These are phyloP conservation scores for Cheirogaleus medius DNA, from an alignment of 2,113 vertebrate species.

Conservation along the genomic window DNA sequence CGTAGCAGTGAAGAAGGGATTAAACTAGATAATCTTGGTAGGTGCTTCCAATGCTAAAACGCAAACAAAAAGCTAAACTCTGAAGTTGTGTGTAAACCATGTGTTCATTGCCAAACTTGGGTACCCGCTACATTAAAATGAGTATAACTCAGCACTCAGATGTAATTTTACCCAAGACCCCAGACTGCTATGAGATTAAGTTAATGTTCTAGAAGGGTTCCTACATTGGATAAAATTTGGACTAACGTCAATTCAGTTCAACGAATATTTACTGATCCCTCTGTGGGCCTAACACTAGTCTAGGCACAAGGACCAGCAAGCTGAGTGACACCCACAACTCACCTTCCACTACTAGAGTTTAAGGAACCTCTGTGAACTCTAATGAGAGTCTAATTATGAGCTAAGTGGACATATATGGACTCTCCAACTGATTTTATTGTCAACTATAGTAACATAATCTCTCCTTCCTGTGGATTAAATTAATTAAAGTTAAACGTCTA, in stretches of 20 bases:
- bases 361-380: neutral
- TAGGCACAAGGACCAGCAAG: neutral
- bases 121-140: conserved; percentile 1
- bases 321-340: neutral
- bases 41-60: conserved; percentile 12
- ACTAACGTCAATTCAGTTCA: conserved; percentile 26
- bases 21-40: neutral
- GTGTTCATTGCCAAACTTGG: neutral
- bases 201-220: neutral
- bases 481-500: conserved; percentile 17
- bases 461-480: neutral
- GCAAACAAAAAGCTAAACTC: neutral
- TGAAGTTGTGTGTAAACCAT: neutral
- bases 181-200: neutral
- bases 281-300: neutral
- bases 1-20: neutral
- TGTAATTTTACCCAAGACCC: neutral
- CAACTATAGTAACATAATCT: neutral
- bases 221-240: neutral
- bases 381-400: neutral
- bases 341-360: neutral
- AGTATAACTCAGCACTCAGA: neutral
- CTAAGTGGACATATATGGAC: neutral
- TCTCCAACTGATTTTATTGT: neutral
- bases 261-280: neutral